phyloP scores from a whole-genome alignment of 2,888 invertebrate genomes.

The Heteromurus nitidus region DNA sequence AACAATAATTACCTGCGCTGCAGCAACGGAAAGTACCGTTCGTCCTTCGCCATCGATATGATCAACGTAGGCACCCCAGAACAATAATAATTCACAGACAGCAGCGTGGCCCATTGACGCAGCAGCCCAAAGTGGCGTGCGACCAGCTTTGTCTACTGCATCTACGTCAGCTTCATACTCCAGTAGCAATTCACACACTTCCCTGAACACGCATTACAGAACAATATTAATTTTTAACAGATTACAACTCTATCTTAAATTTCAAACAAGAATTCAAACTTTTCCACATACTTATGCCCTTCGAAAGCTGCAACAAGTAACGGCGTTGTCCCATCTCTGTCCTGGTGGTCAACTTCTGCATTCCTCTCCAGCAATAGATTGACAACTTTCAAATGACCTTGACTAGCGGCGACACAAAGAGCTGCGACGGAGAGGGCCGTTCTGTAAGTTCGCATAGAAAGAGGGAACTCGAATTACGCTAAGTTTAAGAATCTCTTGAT shows the following conservation, averaged over 20 bases:
- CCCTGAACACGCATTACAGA: slow-evolving; percentile 77
- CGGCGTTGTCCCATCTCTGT: slow-evolving; percentile 91
- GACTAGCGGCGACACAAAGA: slow-evolving; percentile 87
- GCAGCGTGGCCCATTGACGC: slow-evolving; percentile 93
- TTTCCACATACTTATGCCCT: slow-evolving; percentile 85
- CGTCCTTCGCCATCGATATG: slow-evolving; percentile 95
- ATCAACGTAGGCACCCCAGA: slow-evolving; percentile 97
- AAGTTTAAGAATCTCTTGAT: slow-evolving; percentile 71
- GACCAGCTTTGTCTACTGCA: slow-evolving; percentile 86
- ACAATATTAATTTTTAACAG: slow-evolving; percentile 17
- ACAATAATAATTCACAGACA: slow-evolving; percentile 89
- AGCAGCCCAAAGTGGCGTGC: slow-evolving; percentile 93
- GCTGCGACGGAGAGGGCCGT: slow-evolving; percentile 93
- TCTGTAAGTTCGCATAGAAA: too few relatives aligned
- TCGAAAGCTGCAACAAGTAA: slow-evolving; percentile 92
- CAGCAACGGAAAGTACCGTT: slow-evolving; percentile 81
- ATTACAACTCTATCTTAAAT: not conserved
- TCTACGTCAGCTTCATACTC: slow-evolving; percentile 96
- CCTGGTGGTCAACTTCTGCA: slow-evolving; percentile 87
- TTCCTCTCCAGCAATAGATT: slow-evolving; percentile 86
- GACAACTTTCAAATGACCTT: slow-evolving; percentile 79
- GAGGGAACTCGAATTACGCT: too few relatives aligned
- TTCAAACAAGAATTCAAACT: not conserved
- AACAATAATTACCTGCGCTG: slow-evolving; percentile 72
- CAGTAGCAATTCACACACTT: slow-evolving; percentile 91